Evolutionary conservation across 2,113 vertebrate species (phyloP).

Genomic region (Monopterus albus): DNA sequence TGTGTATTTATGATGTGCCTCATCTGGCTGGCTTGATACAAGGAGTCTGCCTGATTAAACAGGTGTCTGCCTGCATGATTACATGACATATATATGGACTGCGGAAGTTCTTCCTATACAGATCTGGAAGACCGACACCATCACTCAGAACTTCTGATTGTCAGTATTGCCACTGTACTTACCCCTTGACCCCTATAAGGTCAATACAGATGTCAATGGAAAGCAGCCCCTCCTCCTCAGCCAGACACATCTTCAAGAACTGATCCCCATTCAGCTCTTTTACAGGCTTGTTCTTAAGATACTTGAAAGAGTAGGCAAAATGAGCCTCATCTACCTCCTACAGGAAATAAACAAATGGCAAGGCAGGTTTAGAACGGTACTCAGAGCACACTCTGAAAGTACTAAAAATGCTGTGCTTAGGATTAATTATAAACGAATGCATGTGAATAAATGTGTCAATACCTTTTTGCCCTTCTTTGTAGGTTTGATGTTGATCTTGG

Average conservation of each 20-base stretch:
- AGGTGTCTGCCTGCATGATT: no score
- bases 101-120: neutral
- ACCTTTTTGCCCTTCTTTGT: conserved; percentile 99
- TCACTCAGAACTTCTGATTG: neutral
- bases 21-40: no score
- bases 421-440: no score
- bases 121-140: neutral
- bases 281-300: conserved; percentile 97
- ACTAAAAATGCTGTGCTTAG: neutral
- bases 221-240: conserved; percentile 92
- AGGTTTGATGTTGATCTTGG: conserved; percentile 95
- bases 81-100: neutral
- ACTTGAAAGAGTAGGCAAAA: conserved; percentile 97
- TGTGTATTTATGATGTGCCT: neutral
- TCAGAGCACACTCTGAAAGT: neutral
- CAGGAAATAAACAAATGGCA: conserved; percentile 5
- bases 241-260: conserved; percentile 96
- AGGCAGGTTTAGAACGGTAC: neutral
- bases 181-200: conserved; percentile 97
- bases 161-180: conserved; percentile 27
- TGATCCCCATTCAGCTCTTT: conserved; percentile 97
- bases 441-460: conserved; percentile 2
- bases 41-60: no score
- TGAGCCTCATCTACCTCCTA: conserved; percentile 97
- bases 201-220: conserved; percentile 95